Evolutionary conservation across 2,888 invertebrate species (phyloP).

Genomic region (Lasioglossum zephyrum): DNA sequence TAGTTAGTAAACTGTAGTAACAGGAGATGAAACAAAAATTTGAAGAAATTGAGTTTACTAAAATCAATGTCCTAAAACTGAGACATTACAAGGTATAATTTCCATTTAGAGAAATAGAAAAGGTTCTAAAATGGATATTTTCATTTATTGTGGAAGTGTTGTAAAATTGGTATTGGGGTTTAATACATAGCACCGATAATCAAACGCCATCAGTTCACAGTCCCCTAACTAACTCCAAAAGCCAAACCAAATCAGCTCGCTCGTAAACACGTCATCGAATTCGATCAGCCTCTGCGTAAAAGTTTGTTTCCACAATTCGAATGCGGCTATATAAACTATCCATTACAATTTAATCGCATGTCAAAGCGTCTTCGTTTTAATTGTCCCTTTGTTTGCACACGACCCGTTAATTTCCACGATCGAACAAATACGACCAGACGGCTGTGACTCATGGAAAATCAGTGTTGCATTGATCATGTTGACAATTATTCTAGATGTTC

Average conservation of each 20-base stretch:
- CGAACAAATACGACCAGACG: neutral
- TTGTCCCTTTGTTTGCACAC: neutral
- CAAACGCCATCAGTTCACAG: neutral
- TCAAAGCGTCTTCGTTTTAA: conserved; percentile 8
- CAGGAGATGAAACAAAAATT: too few relatives aligned
- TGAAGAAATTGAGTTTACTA: neutral
- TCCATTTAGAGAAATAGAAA: neutral
- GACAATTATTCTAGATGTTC: neutral
- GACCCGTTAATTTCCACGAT: neutral
- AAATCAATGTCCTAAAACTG: neutral
- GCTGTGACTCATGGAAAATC: neutral
- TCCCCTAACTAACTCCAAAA: neutral
- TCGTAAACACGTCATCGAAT: neutral
- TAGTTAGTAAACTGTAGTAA: too few relatives aligned
- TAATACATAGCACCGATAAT: neutral
- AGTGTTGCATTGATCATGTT: neutral
- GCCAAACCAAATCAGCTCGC: neutral
- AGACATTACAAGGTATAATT: neutral
- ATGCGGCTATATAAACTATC: neutral
- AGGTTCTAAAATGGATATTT: neutral
- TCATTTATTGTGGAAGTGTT: neutral
- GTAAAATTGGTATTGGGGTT: neutral
- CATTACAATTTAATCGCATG: neutral
- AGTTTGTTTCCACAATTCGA: neutral
- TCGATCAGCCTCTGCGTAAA: neutral